A percentile compares a stretch with the other conserved stretches of the same genome.
Conservation (phyloP, 30 jellyfish, hydroid and myxozoan genomes). For the Rhopilema esculentum region DNA sequence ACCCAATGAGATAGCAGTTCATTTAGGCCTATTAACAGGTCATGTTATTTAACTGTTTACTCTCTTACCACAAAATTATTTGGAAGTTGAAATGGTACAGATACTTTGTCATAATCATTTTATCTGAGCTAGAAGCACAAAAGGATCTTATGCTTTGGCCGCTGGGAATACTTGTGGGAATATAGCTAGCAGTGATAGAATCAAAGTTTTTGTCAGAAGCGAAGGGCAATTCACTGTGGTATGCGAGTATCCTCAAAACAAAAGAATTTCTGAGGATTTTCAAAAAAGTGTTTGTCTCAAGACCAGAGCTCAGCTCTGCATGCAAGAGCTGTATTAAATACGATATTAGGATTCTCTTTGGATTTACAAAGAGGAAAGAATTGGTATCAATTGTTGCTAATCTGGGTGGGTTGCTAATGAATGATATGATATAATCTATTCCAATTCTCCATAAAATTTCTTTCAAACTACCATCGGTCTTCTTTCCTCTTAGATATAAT, state of each 20-base stretch:
- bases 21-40: background rate
- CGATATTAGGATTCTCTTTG: background rate
- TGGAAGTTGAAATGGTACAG: background rate
- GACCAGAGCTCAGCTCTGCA: background rate
- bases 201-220: background rate
- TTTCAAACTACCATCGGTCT: background rate
- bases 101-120: background rate
- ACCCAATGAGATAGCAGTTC: background rate
- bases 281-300: background rate
- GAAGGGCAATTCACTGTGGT: background rate
- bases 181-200: background rate
- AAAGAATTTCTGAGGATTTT: background rate
- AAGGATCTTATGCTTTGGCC: background rate
- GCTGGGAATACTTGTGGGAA: background rate
- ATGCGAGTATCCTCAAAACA: background rate
- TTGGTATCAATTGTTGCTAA: background rate
- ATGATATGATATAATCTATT: background rate
- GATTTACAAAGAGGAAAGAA: background rate
- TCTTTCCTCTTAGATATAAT: background rate
- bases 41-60: background rate
- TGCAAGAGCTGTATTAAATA: background rate
- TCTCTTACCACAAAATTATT: background rate
- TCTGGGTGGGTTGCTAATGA: background rate
- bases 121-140: background rate
- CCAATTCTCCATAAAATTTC: background rate